Conservation (phyloP, 2,797 vertebrate species). For the Pitangus sulphuratus region DNA sequence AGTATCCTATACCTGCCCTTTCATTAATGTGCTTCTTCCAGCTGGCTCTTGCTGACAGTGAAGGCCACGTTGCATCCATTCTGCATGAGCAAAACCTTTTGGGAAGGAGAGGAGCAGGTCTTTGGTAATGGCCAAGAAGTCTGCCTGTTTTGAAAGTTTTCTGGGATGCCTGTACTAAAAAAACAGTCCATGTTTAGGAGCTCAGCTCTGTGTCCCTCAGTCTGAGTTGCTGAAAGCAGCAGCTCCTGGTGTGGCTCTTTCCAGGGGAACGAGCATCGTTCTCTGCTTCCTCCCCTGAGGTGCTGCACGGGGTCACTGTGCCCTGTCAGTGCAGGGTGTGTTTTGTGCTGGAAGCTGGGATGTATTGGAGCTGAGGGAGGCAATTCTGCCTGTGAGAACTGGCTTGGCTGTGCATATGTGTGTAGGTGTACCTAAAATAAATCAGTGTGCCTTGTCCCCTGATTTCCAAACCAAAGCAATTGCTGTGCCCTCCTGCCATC, state of each 20-base stretch:
- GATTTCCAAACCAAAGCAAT: background rate
- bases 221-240: background rate
- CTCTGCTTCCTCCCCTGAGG: background rate
- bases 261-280: background rate
- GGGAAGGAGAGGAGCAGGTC: background rate
- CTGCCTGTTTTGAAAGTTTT: background rate
- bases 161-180: too few species aligned
- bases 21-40: background rate
- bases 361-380: background rate
- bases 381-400: background rate
- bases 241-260: background rate
- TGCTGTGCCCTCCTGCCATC: background rate
- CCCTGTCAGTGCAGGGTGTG: background rate
- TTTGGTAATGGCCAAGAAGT: background rate
- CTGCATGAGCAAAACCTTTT: conserved; percentile 11
- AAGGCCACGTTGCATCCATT: background rate
- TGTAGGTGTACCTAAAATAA: background rate
- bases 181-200: too few species aligned
- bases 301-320: background rate
- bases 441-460: background rate
- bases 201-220: background rate
- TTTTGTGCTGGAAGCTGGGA: background rate
- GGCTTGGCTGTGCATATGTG: background rate
- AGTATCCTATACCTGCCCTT: background rate
- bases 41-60: background rate